Evolutionary conservation across 1,140 invertebrate genomes (phyloP), one percentile per base, ranked within the genome.

Genomic region (Drosophila sp.): DNA sequence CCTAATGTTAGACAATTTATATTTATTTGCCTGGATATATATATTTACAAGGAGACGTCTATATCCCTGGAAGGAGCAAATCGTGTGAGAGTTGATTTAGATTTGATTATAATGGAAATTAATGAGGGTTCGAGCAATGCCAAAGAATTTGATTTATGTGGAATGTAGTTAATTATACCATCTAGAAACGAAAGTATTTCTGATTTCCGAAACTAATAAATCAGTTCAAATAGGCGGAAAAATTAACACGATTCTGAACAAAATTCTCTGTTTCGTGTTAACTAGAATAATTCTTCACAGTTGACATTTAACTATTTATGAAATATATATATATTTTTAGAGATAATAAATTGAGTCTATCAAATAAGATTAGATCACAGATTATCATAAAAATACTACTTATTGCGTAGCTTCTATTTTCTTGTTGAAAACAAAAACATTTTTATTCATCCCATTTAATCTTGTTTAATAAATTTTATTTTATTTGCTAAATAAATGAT

Each of bases 1-100:
- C 17, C 67, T 79, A 79, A 83, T 87, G 76, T 54, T 47, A 4
- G 41, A 71, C 75, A 61, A 86, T 86, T 86, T 83, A 77, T 89
- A 76, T 79, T 76, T 82, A 76, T 82, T 83, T 79, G 50, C 41
- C 35, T 61, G 8, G 25, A 44, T 44, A 44, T 17, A 44, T 5
- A 44, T 8, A 2, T 10, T 23, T 25, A 25, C 23, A 17, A 17
- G 17, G 17, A 17, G 5, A 17, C 17, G n/a, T 47, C 6, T 56
- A 54, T 55, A 72, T 72, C 62, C 66, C 54, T 80, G 77, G 41
- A 61, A 61, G 33, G 55, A 65, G 68, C 35, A 65, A 66, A 79
- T 67, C 47, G 54, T 50, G 44, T 35, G 40, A 54, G 38, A 75
- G 76, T 80, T 64, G 30, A 57, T 11, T 40, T 66, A 4, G 44